phyloP scores from a whole-genome alignment of 2,888 invertebrate species.

The Clepsis dumicolana region DNA sequence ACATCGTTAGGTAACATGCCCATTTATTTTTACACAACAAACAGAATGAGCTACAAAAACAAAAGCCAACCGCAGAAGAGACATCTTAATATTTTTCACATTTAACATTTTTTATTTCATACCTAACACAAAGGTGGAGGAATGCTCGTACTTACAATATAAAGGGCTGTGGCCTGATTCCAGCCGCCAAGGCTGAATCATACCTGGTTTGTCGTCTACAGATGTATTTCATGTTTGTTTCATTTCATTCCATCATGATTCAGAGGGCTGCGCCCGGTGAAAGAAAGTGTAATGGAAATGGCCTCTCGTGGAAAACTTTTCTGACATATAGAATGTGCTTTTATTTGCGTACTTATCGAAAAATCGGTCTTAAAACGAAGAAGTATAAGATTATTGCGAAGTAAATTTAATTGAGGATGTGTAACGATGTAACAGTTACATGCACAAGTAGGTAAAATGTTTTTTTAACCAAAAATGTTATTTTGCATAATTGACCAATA shows the following conservation, averaged over 20 bases:
- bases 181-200: conserved; percentile 16
- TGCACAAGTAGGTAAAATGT: no score
- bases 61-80: conserved; percentile 15
- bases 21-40: neutral
- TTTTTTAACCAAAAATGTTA: no score
- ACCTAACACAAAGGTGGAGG: conserved; percentile 33
- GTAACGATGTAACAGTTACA: no score
- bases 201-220: conserved; percentile 1
- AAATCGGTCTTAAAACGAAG: no score
- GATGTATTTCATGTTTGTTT: conserved; percentile 12
- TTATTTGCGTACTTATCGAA: no score
- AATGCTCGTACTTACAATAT: conserved; percentile 26
- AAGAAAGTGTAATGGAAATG: no score
- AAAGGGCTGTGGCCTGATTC: conserved; percentile 29
- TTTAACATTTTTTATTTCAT: conserved; percentile 29
- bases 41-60: neutral
- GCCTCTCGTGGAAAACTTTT: no score
- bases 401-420: no score
- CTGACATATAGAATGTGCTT: no score
- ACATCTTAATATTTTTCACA: conserved; percentile 23
- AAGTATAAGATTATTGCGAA: no score
- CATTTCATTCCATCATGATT: neutral
- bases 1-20: neutral
- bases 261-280: neutral
- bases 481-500: no score